Evolutionary conservation across 2,888 invertebrate genomes (phyloP).

Genomic region (Copidosoma aretas): DNA sequence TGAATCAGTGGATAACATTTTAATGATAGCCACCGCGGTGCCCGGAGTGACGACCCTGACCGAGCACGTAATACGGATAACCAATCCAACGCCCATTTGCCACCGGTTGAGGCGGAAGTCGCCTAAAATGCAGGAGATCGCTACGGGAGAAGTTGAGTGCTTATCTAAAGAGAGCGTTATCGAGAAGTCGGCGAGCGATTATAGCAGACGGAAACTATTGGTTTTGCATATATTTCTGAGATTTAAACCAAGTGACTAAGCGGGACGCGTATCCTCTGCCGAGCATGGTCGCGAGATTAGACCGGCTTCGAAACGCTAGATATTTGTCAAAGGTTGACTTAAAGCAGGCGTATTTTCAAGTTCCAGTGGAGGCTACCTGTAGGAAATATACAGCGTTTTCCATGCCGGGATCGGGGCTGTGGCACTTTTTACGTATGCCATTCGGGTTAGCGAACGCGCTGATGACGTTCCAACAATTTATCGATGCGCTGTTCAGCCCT

Average conservation of each 20-base stretch:
- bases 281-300: conserved; percentile 45
- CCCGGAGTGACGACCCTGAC: neutral
- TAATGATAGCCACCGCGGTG: neutral
- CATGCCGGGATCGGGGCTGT: too few relatives aligned
- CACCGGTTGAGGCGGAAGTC: neutral
- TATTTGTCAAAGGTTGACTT: conserved; percentile 51
- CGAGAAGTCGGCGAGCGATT: neutral
- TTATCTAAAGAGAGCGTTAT: too few relatives aligned
- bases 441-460: too few relatives aligned
- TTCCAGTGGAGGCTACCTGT: neutral
- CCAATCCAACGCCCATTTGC: neutral
- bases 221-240: too few relatives aligned
- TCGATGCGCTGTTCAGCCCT: too few relatives aligned
- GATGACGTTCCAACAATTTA: too few relatives aligned
- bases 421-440: too few relatives aligned
- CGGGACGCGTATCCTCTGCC: conserved; percentile 52
- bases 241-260: conserved; percentile 44
- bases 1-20: neutral
- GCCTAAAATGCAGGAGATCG: neutral
- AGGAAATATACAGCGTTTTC: too few relatives aligned
- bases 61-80: neutral
- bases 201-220: neutral
- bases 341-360: conserved; percentile 34
- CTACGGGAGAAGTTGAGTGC: too few relatives aligned
- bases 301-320: conserved; percentile 31